Evolutionary conservation across 1,140 invertebrate species (phyloP).

Genomic region (Acromyrmex charruanus): DNA sequence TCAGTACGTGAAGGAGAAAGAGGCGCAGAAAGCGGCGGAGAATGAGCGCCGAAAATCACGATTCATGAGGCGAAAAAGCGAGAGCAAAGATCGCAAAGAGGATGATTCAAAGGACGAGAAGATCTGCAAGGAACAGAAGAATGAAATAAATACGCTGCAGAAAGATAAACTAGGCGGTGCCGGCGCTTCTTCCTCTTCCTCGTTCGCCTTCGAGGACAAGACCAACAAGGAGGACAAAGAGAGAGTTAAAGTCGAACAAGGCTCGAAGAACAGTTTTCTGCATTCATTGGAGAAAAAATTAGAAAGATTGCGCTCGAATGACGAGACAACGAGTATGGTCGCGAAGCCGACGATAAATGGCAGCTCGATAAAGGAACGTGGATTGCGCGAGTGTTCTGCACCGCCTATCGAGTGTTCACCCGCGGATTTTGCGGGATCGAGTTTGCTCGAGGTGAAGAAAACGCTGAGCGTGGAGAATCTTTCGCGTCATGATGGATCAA

Average conservation of each 20-base stretch:
- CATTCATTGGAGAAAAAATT: slow-evolving; percentile 85
- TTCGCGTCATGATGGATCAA: slow-evolving; percentile 82
- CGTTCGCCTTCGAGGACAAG: slow-evolving; percentile 62
- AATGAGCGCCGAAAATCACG: slow-evolving; percentile 84
- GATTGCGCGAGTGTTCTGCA: slow-evolving; percentile 89
- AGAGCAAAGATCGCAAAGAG: slow-evolving; percentile 54
- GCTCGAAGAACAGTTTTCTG: slow-evolving; percentile 81
- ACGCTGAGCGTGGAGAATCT: slow-evolving; percentile 91
- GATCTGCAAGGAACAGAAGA: slow-evolving; percentile 81
- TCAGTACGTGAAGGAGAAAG: slow-evolving; percentile 90
- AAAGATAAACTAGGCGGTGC: slow-evolving; percentile 67
- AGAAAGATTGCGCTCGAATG: slow-evolving; percentile 83
- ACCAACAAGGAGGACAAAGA: slow-evolving; percentile 63
- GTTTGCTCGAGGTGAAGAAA: slow-evolving; percentile 83
- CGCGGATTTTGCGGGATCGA: slow-evolving; percentile 67
- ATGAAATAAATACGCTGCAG: slow-evolving; percentile 80
- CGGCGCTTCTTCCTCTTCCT: slow-evolving; percentile 12
- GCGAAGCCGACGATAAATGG: slow-evolving; percentile 49
- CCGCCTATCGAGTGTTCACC: slow-evolving; percentile 85
- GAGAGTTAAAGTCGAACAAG: slow-evolving; percentile 58
- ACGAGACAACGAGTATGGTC: slow-evolving; percentile 62
- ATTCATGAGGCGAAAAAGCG: slow-evolving; percentile 79
- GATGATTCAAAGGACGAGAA: slow-evolving; percentile 60
- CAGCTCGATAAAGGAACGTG: slow-evolving; percentile 75
- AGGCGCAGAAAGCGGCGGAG: slow-evolving; percentile 85